Conservation (phyloP, 2,888 invertebrate genomes). For the Cephus pygmeus region DNA sequence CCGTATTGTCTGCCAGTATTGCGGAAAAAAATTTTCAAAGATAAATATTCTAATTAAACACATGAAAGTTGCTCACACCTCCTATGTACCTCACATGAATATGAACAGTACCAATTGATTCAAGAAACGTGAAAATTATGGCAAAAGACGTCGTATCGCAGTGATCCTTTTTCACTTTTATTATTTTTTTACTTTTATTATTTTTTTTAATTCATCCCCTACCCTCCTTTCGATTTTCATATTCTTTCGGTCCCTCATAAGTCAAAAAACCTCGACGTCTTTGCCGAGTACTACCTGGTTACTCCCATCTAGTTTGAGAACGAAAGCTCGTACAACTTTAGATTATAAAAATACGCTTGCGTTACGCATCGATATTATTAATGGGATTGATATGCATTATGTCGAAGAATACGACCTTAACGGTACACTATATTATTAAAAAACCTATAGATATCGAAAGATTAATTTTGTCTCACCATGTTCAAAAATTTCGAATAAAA, state of each 20-base stretch:
- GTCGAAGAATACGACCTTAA: neutral
- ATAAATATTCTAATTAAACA: slow-evolving; percentile 26
- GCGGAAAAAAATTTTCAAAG: slow-evolving; percentile 33
- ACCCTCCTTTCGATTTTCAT: neutral
- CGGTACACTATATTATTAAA: neutral
- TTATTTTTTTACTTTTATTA: neutral
- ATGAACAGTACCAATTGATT: neutral
- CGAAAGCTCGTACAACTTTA: neutral
- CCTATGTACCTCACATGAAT: neutral
- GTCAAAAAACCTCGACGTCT: neutral
- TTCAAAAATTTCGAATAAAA: neutral
- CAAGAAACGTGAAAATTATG: neutral
- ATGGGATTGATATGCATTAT: neutral
- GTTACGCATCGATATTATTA: neutral
- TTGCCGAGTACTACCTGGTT: neutral
- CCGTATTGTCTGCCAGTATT: slow-evolving; percentile 14
- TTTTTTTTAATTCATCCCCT: neutral
- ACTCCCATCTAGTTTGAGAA: neutral
- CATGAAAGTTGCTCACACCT: slow-evolving; percentile 27
- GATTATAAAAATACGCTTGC: neutral
- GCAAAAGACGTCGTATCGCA: neutral
- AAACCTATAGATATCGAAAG: neutral
- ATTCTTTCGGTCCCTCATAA: neutral
- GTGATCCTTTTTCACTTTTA: neutral
- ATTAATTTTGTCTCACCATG: neutral